Evolutionary conservation across 2,888 invertebrate genomes (phyloP), one percentile per base, ranked within the genome.

Genomic region (Chymomyza procnemis): DNA sequence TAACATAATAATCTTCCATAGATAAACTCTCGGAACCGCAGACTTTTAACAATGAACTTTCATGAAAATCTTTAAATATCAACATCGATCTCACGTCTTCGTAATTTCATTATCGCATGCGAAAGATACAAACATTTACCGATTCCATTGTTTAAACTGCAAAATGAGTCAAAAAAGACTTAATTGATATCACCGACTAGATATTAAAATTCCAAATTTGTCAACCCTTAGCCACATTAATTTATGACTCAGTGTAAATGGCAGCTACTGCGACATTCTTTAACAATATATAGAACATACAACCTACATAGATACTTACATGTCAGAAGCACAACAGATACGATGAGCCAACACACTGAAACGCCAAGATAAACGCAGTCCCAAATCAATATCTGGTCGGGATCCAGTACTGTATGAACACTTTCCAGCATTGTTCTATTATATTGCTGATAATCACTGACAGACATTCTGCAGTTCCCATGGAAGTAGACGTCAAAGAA

Each of bases 401-500:
- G 79, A 74, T 80, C 78, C 5, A 91, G 76, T 4, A 90, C 80
- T 1, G 87, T 89, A 0, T 73, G 0, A 0, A 87, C 83, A 3
- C 50, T 1, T 0, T 73, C 5, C 18, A 90, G 57, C 2, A 80
- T 47, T 0, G 67, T 65, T 3, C 26, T 64, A 58, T 88, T 61
- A 50, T 83, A 85, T 3, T 46, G 26, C 41, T 88, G 80, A 63
- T 88, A 86, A 1, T 71, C 61, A 0, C 57, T 4, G 1, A 68
- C 30, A 0, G 66, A 4, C 72, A 90, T 90, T 26, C 55, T 70
- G 61, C 89, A 88, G 34, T 76, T 68, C 41, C 88, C 88, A 67
- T 83, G 79, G 74, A 91, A 91, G 61, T 91, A 91, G n/a, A 91
- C 66, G n/a, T 88, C 82, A 61, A 88, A 87, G 65, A 91, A 87